phyloP scores from a whole-genome alignment of 2,113 vertebrate genomes.

The Eonycteris spelaea region DNA sequence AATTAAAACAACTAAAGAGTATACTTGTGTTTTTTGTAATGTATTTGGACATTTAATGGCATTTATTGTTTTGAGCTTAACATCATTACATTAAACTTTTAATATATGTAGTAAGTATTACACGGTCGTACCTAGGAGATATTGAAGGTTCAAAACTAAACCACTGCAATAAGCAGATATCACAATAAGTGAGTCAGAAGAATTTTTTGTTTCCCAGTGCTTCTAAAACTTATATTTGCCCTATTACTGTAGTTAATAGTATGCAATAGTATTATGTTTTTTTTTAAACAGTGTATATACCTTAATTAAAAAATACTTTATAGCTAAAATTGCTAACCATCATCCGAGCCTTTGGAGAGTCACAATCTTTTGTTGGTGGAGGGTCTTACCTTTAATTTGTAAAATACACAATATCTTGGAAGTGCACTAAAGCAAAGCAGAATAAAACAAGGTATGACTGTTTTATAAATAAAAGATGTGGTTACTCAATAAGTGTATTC shows the following conservation, averaged over 20 bases:
- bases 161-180: neutral
- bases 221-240: neutral
- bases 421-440: neutral
- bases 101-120: neutral
- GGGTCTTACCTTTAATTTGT: neutral
- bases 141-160: neutral
- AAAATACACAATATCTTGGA: neutral
- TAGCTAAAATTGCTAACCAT: neutral
- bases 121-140: neutral
- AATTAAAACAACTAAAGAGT: neutral
- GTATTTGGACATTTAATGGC: neutral
- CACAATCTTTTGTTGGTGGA: neutral
- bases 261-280: neutral
- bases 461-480: neutral
- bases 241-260: neutral
- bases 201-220: neutral
- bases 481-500: neutral
- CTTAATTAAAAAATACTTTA: neutral
- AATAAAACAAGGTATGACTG: neutral
- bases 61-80: neutral
- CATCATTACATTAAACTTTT: neutral
- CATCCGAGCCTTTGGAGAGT: neutral
- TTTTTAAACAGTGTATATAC: too few species aligned
- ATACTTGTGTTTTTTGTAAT: neutral
- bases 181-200: neutral